Evolutionary conservation across 2,113 vertebrate genomes (phyloP), one percentile per base, ranked within the genome.

Genomic region (Protobothrops flavoviridis): DNA sequence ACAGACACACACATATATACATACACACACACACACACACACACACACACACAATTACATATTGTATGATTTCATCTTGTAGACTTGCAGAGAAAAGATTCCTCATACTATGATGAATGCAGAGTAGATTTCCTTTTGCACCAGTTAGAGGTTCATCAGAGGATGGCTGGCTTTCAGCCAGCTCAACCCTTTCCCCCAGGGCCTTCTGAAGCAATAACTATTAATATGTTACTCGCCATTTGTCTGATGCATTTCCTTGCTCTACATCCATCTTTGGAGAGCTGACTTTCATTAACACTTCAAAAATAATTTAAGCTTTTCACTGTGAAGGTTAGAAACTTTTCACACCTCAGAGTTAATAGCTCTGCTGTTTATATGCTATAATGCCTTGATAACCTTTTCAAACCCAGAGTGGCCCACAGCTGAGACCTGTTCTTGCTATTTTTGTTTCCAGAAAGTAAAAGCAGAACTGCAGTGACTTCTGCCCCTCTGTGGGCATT

Each of bases 231-330:
- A 86, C 53, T 92, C 95, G 95, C 96, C 97, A 97, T 98, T 98
- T 97, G 96, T 97, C 95, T 97, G 97, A 97, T 96, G 97, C 95
- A 97, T 97, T 97, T 96, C 97, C 94, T 95, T 96, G 95, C 96
- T 97, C 94, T 94, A 96, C 97, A 97, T 98, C 96, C 97, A 97
- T 98, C 95, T 97, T 97, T 97, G 94, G 96, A 94, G 95, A 97
- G 96, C 97, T 94, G 96, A 95, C 96, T 97, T 97, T 97, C 97
- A 98, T 98, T 97, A 97, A 98, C 97, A 97, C 97, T 97, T 97
- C 97, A 98, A 97, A 98, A 97, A 97, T 98, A 98, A 98, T 98
- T 97, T 98, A 97, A 97, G 97, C 97, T 97, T 97, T 97, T 97
- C 13, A 87, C 91, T 50, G 97, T 97, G 97, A 98, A 97, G 97